A percentile compares a stretch with the other conserved stretches of the same genome.
Conservation (phyloP, 2,888 invertebrate genomes). For the Napeogenes inachia region DNA sequence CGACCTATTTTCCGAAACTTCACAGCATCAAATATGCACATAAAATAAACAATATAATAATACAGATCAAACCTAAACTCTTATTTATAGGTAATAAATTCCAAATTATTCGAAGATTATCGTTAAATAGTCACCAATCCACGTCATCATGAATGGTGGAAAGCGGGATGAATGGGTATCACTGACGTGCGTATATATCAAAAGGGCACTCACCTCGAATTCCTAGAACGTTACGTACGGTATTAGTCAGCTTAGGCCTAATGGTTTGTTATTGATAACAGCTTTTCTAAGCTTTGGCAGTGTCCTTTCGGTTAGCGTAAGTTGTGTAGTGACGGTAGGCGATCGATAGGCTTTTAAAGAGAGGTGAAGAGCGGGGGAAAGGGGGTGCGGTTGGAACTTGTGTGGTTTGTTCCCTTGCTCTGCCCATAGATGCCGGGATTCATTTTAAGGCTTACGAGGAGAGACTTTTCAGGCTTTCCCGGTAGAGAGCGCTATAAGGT, state of each 20-base stretch:
- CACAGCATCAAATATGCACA: constrained; percentile 28
- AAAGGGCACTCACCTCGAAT: constrained; percentile 49
- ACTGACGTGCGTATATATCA: constrained; percentile 43
- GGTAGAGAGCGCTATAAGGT: constrained; percentile 35
- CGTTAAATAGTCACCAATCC: constrained; percentile 27
- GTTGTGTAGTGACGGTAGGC: constrained; percentile 53
- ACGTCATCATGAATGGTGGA: constrained; percentile 48
- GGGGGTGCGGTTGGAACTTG: constrained; percentile 37
- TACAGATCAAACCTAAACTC: too few relatives aligned
- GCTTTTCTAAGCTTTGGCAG: constrained; percentile 49
- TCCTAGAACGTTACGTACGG: constrained; percentile 22
- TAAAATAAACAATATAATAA: background rate
- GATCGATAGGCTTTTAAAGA: constrained; percentile 62
- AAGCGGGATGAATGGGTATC: constrained; percentile 39
- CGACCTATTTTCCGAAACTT: constrained; percentile 60
- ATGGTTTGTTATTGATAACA: constrained; percentile 45
- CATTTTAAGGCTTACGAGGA: constrained; percentile 33
- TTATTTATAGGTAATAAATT: too few relatives aligned
- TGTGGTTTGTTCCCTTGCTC: constrained; percentile 39
- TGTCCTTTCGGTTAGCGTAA: constrained; percentile 59
- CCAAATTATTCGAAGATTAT: background rate
- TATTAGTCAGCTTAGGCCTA: constrained; percentile 45
- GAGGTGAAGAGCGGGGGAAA: constrained; percentile 35
- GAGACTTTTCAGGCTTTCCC: constrained; percentile 36
- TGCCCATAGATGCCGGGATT: constrained; percentile 62